phyloP scores from a whole-genome alignment of 2,888 invertebrate species.

The Lysandra bellargus region DNA sequence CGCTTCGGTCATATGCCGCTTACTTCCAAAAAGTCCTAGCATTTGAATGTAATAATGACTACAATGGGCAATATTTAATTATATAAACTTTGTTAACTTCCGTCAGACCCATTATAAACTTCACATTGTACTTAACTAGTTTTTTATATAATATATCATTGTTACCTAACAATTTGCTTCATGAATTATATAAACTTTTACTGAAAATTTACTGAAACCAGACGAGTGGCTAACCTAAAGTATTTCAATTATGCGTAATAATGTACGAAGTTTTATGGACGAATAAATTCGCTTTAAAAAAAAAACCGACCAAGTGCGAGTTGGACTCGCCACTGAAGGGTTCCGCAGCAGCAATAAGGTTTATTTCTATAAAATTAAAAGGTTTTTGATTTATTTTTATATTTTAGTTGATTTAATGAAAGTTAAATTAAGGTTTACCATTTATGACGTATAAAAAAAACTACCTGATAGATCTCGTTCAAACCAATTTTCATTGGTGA shows the following conservation, averaged over 20 bases:
- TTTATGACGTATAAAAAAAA: too few relatives aligned
- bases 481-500: too few relatives aligned
- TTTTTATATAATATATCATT: too few relatives aligned
- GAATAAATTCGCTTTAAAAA: neutral
- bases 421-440: too few relatives aligned
- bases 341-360: too few relatives aligned
- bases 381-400: too few relatives aligned
- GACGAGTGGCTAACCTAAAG: neutral
- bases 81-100: conserved; percentile 8
- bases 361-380: too few relatives aligned
- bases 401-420: too few relatives aligned
- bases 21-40: neutral
- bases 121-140: neutral
- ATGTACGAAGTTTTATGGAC: neutral
- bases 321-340: too few relatives aligned
- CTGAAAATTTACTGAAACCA: neutral
- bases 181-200: neutral
- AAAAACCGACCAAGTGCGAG: too few relatives aligned
- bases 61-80: neutral
- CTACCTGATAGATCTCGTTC: too few relatives aligned
- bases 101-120: conserved; percentile 15
- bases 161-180: neutral
- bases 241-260: neutral
- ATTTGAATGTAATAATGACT: neutral
- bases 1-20: neutral